phyloP scores from a whole-genome alignment of 1,140 invertebrate species.

The Drosophila melanogaster region DNA sequence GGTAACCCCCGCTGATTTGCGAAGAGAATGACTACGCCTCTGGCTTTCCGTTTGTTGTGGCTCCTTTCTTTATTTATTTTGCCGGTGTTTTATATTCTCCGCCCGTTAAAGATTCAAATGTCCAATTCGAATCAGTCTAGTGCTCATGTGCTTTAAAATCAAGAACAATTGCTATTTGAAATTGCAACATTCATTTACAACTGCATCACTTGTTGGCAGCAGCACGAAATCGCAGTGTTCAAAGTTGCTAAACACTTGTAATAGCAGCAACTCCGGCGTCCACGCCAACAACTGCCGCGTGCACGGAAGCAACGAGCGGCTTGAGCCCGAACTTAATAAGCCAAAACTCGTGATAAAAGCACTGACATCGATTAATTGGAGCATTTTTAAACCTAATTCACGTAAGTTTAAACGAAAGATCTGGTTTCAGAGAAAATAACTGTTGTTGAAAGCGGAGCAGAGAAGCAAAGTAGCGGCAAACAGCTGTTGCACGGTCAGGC shows the following conservation, averaged over 20 bases:
- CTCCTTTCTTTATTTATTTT: background rate
- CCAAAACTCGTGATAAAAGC: background rate
- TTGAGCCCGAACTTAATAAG: background rate
- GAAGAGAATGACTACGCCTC: background rate
- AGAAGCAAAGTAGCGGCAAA: constrained; percentile 31
- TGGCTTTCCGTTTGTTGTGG: constrained; percentile 26
- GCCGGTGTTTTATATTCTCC: constrained; percentile 11
- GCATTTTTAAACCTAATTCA: background rate
- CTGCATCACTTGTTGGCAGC: constrained; percentile 8
- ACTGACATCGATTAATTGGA: background rate
- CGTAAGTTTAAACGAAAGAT: background rate
- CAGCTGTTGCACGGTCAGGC: constrained; percentile 67
- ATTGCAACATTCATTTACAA: background rate
- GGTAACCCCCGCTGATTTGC: background rate
- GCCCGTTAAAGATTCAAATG: background rate
- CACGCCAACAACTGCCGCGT: constrained; percentile 8
- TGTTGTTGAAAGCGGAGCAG: constrained; percentile 19
- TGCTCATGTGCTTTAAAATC: background rate
- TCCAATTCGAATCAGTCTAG: background rate
- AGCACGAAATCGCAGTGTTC: background rate
- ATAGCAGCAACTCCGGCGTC: constrained; percentile 6
- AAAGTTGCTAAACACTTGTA: background rate
- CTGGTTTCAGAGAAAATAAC: background rate
- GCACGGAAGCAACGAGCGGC: background rate
- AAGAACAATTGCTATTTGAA: background rate